These are phyloP conservation scores for Oreochromis niloticus DNA, from an alignment of 2,113 vertebrate genomes.

Conservation along the genomic window DNA sequence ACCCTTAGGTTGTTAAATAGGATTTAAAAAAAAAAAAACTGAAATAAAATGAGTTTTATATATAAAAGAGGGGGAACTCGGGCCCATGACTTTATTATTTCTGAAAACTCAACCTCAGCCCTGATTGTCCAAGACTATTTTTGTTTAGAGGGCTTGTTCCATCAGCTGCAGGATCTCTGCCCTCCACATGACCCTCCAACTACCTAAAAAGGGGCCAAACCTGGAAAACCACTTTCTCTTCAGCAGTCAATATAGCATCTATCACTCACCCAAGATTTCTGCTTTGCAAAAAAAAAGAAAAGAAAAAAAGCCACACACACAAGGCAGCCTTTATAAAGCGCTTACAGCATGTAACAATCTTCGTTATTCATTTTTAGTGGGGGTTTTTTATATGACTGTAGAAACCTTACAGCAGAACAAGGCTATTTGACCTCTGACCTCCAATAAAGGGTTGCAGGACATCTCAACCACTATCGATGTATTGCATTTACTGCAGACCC, in stretches of 20 bases:
- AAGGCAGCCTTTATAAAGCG: not conserved
- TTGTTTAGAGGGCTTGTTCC: not conserved
- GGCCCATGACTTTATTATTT: not conserved
- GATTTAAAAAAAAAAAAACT: not conserved
- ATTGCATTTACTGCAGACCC: not conserved
- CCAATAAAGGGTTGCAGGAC: not conserved
- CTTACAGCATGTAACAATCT: accelerated
- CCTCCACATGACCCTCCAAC: not conserved
- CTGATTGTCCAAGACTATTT: not conserved
- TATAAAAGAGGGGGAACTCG: not conserved
- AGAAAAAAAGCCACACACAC: not conserved
- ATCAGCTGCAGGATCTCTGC: not conserved
- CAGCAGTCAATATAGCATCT: not conserved
- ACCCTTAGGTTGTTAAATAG: not conserved
- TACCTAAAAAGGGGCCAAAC: not conserved
- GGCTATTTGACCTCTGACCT: not conserved
- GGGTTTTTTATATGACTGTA: not conserved
- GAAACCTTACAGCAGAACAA: not conserved
- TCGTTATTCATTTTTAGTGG: not conserved
- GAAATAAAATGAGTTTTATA: not conserved
- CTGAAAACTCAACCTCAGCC: not conserved
- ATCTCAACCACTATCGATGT: not conserved
- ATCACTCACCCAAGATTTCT: not conserved
- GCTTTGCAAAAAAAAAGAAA: not conserved
- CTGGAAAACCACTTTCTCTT: not conserved